phyloP scores from a whole-genome alignment of 1,140 invertebrate genomes.

The Prorops nasuta region DNA sequence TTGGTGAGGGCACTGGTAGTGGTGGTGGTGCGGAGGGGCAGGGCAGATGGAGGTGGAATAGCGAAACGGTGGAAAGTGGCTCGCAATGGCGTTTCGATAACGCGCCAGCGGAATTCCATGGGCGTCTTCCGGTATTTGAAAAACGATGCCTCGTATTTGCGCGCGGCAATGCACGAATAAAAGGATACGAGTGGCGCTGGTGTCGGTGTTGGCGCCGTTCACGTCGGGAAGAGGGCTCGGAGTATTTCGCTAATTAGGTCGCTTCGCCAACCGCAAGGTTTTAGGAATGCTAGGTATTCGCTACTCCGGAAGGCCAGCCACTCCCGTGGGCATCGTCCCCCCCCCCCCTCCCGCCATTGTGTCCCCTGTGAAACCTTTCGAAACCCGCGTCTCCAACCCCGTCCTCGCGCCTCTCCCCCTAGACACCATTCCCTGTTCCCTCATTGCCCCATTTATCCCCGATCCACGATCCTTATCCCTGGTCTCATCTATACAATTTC shows the following conservation, averaged over 20 bases:
- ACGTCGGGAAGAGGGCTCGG: constrained; percentile 12
- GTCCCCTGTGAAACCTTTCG: constrained; percentile 8
- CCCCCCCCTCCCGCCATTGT: constrained; percentile 12
- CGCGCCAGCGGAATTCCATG: constrained; percentile 34
- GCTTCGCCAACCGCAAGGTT: constrained; percentile 38
- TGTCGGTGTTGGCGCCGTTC: neutral
- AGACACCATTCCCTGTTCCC: no score
- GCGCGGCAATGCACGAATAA: constrained; percentile 18
- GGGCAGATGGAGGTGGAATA: constrained; percentile 1
- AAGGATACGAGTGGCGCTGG: constrained; percentile 16
- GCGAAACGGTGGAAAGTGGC: constrained; percentile 8
- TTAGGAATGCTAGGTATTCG: constrained; percentile 48
- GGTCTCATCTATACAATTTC: no score
- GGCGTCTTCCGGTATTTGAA: constrained; percentile 41
- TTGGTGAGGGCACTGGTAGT: no score
- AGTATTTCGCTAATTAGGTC: constrained; percentile 54
- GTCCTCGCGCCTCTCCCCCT: no score
- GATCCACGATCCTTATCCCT: no score
- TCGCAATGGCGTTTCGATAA: constrained; percentile 31
- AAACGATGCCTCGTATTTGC: constrained; percentile 40
- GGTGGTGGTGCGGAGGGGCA: no score
- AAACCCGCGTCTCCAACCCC: no score
- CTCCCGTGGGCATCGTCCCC: no score
- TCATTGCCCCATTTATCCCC: no score
- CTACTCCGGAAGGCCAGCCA: constrained; percentile 25